Percentiles rank a stretch among this genome's conserved stretches.
Conservation (phyloP, 2,113 vertebrate genomes). For the Oxyura jamaicensis region DNA sequence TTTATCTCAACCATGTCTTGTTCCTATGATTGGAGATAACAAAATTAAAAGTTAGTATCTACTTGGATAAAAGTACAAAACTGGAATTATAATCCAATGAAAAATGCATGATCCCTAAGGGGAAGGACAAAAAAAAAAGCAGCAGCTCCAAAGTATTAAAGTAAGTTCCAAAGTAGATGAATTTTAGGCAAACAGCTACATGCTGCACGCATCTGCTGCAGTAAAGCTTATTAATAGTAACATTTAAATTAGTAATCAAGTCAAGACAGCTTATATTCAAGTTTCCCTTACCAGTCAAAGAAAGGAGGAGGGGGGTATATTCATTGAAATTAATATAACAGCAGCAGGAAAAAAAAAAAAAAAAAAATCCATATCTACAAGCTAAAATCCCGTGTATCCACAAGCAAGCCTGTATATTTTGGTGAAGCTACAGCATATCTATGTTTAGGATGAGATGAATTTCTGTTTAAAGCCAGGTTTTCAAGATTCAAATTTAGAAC, state of each 20-base stretch:
- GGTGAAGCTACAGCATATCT: background rate
- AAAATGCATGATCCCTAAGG: background rate
- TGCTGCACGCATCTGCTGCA: background rate
- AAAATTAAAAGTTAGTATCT: background rate
- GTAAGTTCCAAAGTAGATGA: background rate
- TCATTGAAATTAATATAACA: background rate
- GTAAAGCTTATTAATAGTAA: background rate
- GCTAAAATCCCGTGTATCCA: background rate
- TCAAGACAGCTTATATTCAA: background rate
- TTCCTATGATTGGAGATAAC: slow-evolving; percentile 75
- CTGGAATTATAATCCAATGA: background rate
- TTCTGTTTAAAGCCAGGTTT: background rate
- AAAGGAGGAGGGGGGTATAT: background rate
- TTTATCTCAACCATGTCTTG: slow-evolving; percentile 71
- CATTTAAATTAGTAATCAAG: background rate
- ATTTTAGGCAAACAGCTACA: background rate
- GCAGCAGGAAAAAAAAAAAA: background rate
- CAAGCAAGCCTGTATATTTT: background rate
- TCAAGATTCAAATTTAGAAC: background rate
- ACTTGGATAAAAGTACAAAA: background rate
- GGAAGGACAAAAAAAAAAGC: background rate
- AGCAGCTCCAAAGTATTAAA: background rate
- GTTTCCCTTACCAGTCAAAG: background rate
- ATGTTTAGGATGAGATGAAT: background rate
- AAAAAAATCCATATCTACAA: background rate